Conservation (phyloP, 30 jellyfish, hydroid and myxozoan species). For the Sanderia malayensis region DNA sequence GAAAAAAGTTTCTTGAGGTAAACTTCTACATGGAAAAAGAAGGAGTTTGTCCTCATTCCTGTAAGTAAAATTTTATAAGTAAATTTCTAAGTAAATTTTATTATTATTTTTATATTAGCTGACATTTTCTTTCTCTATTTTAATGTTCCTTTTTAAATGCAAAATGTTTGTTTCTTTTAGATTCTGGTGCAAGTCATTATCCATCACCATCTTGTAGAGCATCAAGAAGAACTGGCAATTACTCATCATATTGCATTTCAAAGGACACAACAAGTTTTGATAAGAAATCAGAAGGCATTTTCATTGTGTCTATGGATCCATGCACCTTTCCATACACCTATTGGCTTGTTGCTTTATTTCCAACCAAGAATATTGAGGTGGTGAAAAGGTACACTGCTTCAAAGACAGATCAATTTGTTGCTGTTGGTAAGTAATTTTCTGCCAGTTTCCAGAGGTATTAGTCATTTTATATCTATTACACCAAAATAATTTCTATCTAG, state of each 20-base stretch:
- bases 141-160: too few relatives aligned
- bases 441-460: too few relatives aligned
- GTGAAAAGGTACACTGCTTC: conserved; percentile 49
- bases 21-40: conserved; percentile 29
- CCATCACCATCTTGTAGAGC: conserved; percentile 57
- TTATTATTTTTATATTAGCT: too few relatives aligned
- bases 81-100: background rate
- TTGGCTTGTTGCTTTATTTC: conserved; percentile 50
- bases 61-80: conserved; percentile 12
- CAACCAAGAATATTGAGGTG: conserved; percentile 8
- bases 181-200: conserved; percentile 62
- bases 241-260: conserved; percentile 56
- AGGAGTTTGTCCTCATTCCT: conserved; percentile 24
- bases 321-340: conserved; percentile 56
- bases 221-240: conserved; percentile 60
- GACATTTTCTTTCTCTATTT: too few relatives aligned
- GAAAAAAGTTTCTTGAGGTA: conserved; percentile 1
- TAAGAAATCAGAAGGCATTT: conserved; percentile 37
- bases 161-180: conserved; percentile 23
- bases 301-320: conserved; percentile 53
- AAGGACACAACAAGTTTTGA: conserved; percentile 31
- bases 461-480: too few relatives aligned
- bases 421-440: conserved; percentile 76
- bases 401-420: conserved; percentile 50
- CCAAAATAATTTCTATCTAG: too few relatives aligned